Evolutionary conservation across 2,888 invertebrate genomes (phyloP).

Genomic region (Drosophila incognita): DNA sequence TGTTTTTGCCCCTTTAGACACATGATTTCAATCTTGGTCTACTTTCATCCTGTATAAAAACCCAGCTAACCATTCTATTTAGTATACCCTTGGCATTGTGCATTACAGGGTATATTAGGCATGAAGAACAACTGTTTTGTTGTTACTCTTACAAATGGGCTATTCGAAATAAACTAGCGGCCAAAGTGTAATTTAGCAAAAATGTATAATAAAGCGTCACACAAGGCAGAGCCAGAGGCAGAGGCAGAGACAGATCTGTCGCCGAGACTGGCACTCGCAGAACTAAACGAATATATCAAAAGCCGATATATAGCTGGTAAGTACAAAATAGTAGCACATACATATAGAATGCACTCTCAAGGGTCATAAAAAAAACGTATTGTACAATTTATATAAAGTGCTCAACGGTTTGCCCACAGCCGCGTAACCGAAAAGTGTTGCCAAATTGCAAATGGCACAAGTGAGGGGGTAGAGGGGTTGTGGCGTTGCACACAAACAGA

Average conservation of each 20-base stretch:
- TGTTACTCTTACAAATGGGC: slow-evolving; percentile 49
- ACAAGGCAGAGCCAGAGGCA: neutral
- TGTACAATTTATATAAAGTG: slow-evolving; percentile 79
- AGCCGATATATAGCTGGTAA: slow-evolving; percentile 53
- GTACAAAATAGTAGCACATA: slow-evolving; percentile 18
- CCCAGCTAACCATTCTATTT: neutral
- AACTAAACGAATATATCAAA: slow-evolving; percentile 76
- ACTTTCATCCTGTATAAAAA: neutral
- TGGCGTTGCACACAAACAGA: slow-evolving; percentile 17
- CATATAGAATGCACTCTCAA: slow-evolving; percentile 68
- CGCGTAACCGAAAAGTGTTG: slow-evolving; percentile 77
- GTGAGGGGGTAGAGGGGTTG: neutral
- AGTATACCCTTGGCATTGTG: neutral
- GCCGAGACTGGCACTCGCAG: slow-evolving; percentile 19
- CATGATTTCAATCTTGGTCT: neutral
- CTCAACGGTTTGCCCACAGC: slow-evolving; percentile 57
- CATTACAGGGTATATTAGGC: slow-evolving; percentile 29
- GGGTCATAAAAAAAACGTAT: slow-evolving; percentile 71
- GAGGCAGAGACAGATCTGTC: slow-evolving; percentile 12
- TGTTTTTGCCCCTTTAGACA: neutral
- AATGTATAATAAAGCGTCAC: slow-evolving; percentile 69
- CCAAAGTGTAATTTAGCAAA: slow-evolving; percentile 80
- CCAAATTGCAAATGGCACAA: slow-evolving; percentile 73
- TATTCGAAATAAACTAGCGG: slow-evolving; percentile 69
- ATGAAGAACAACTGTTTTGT: slow-evolving; percentile 28